Conservation (phyloP, 2,113 vertebrate genomes). For the Rhodinocichla rosea region DNA sequence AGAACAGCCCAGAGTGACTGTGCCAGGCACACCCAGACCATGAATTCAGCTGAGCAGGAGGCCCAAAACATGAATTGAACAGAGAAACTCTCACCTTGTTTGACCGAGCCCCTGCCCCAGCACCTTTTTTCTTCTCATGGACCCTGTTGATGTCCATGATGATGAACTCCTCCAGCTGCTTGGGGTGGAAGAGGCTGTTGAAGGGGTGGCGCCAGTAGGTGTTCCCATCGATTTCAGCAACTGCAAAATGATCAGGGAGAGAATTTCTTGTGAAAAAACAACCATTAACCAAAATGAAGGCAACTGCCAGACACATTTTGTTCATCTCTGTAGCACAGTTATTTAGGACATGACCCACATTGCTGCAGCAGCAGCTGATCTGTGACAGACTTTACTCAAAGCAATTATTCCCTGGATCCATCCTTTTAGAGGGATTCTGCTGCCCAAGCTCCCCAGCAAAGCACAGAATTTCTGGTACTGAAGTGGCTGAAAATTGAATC, state of each 20-base stretch:
- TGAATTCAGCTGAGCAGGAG: not conserved
- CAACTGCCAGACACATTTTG: not conserved
- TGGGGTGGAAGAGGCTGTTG: slow-evolving; percentile 86
- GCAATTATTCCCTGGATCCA: not conserved
- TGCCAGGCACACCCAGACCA: not conserved
- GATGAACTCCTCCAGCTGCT: slow-evolving; percentile 93
- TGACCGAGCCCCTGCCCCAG: slow-evolving; percentile 87
- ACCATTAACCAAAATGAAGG: not conserved
- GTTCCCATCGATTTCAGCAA: slow-evolving; percentile 90
- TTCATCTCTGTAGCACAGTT: not conserved
- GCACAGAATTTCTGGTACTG: not conserved
- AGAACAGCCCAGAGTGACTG: not conserved
- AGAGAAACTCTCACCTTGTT: slow-evolving; percentile 80
- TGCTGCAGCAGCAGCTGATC: not conserved
- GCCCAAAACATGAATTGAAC: accelerated
- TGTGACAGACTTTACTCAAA: not conserved
- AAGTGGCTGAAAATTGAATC: not conserved
- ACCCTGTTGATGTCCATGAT: slow-evolving; percentile 87
- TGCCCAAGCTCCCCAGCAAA: not conserved
- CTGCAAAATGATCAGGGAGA: slow-evolving; percentile 49
- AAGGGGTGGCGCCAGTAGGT: slow-evolving; percentile 95
- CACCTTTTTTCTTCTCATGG: slow-evolving; percentile 77
- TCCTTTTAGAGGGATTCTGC: not conserved
- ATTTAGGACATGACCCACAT: not conserved
- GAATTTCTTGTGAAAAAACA: not conserved